Base-by-base conservation (phyloP, 30 jellyfish, hydroid and myxozoan species). In the Clytia hemisphaerica region DNA sequence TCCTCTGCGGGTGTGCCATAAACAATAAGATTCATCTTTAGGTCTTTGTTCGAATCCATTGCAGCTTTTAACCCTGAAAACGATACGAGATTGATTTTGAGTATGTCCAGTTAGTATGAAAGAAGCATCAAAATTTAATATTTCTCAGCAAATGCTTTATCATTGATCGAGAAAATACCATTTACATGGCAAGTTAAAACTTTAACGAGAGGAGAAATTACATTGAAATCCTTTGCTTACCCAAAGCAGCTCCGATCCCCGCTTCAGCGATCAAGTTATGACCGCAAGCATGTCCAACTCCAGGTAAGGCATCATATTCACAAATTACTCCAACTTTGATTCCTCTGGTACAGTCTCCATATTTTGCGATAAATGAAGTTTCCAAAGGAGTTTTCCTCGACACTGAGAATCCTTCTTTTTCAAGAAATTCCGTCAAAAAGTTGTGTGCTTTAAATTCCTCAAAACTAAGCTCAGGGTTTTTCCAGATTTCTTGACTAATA, bases 201-300 rank as follows among this genome's bases (percentile, higher is more conserved):
- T n/a, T n/a, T n/a, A n/a, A n/a, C n/a, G n/a, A n/a, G n/a, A n/a
- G n/a, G n/a, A n/a, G n/a, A n/a, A n/a, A n/a, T n/a, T n/a, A n/a
- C n/a, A n/a, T n/a, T n/a, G n/a, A n/a, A n/a, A n/a, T n/a, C n/a
- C n/a, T n/a, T n/a, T n/a, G n/a, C 73, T 36, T 51, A 78, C 96
- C 96, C 3, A 86, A 53, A 14, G 93, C 96, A 59, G 96, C 96
- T 0, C 78, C 96, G 49, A 78, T 45, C 29, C 96, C 92, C 24
- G 92, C 92, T 67, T 86, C 96, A 25, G 96, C 85, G 54, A 86
- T 86, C 74, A 86, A 55, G 61, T 86, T 86, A 48, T 86, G 96
- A 37, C 96, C 97, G 73, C 97, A 88, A 19, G 93, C 97, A 88
- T 88, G 97, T 18, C 97, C 97, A 67, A 88, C 72, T 28, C 93